Evolutionary conservation across 2,888 invertebrate genomes (phyloP).

Genomic region (Timema podura): DNA sequence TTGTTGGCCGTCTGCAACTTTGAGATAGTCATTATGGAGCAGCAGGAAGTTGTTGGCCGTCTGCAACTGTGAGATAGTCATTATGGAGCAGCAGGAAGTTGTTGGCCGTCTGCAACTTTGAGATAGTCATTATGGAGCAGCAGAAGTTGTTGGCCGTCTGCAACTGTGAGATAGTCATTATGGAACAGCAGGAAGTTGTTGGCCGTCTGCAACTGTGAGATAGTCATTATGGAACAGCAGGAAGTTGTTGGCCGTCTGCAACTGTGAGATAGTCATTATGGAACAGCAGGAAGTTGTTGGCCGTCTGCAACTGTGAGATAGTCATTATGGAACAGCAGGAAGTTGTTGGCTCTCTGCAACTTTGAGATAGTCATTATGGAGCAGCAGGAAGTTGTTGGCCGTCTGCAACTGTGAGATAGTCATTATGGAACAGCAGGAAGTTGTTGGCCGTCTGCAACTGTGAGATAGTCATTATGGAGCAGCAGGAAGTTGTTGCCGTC

Average conservation of each 20-base stretch:
- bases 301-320: too few relatives aligned
- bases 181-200: slow-evolving; percentile 70
- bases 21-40: too few relatives aligned
- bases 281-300: slow-evolving; percentile 66
- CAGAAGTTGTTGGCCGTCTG: slow-evolving; percentile 67
- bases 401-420: too few relatives aligned
- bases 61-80: too few relatives aligned
- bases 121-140: too few relatives aligned
- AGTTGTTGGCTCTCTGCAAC: slow-evolving; percentile 64
- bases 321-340: slow-evolving; percentile 68
- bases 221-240: slow-evolving; percentile 68
- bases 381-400: slow-evolving; percentile 66
- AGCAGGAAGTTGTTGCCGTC: slow-evolving; percentile 65
- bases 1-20: slow-evolving; percentile 65
- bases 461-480: too few relatives aligned
- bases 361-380: too few relatives aligned
- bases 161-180: too few relatives aligned
- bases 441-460: slow-evolving; percentile 65
- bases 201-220: slow-evolving; percentile 60
- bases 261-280: too few relatives aligned
- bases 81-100: slow-evolving; percentile 68
- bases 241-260: slow-evolving; percentile 64
- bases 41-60: slow-evolving; percentile 68
- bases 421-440: slow-evolving; percentile 66
- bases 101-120: slow-evolving; percentile 63